Percentiles rank a stretch among this genome's conserved stretches.
Conservation (phyloP, 2,113 vertebrate species). For the Plotosus lineatus region DNA sequence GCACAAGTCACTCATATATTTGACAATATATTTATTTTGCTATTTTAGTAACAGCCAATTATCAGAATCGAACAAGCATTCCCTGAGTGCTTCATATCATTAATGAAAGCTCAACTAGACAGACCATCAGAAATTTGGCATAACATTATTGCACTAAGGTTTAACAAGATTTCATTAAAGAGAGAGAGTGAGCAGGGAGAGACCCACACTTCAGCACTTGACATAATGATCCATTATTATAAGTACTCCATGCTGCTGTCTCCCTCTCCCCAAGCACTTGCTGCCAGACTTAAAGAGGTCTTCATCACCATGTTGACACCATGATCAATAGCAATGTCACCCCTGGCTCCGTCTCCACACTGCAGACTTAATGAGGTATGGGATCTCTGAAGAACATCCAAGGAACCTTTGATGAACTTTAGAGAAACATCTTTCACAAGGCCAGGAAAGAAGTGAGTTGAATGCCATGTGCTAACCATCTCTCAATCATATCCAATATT, state of each 20-base stretch:
- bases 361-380: slow-evolving; percentile 23
- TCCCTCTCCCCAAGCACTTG: slow-evolving; percentile 8
- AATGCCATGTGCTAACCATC: not conserved
- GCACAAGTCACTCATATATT: not conserved
- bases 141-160: slow-evolving; percentile 19
- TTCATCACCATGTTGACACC: slow-evolving; percentile 62
- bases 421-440: not conserved
- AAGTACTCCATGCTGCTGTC: slow-evolving; percentile 22
- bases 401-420: slow-evolving; percentile 31
- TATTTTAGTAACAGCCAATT: not conserved
- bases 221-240: slow-evolving; percentile 47
- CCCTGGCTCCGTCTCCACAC: slow-evolving; percentile 33
- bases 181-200: slow-evolving; percentile 10
- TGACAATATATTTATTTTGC: not conserved
- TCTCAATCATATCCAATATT: not conserved
- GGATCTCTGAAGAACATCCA: slow-evolving; percentile 14
- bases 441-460: not conserved
- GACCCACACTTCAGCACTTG: slow-evolving; percentile 40
- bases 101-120: slow-evolving; percentile 30
- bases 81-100: not conserved
- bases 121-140: slow-evolving; percentile 31
- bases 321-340: slow-evolving; percentile 45
- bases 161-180: slow-evolving; percentile 35
- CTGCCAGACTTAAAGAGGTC: slow-evolving; percentile 64
- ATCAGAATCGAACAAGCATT: not conserved